Evolutionary conservation across 2,888 invertebrate species (phyloP).

Genomic region (Volucella bombylans): DNA sequence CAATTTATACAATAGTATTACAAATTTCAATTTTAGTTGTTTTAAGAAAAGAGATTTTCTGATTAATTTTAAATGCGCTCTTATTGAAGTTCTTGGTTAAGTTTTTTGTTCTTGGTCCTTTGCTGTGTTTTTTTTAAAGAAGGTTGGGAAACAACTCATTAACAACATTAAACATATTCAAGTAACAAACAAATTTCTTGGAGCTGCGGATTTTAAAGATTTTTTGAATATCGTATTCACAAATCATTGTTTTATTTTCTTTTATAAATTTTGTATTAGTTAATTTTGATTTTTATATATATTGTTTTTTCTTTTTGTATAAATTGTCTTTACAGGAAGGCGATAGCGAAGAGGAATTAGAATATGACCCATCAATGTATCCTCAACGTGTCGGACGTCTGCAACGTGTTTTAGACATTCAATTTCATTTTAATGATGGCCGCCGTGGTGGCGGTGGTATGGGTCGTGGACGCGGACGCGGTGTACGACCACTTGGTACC

Average conservation of each 20-base stretch:
- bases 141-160: too few species aligned
- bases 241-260: not conserved
- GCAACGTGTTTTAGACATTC: slow-evolving; percentile 92
- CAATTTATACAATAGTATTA: too few species aligned
- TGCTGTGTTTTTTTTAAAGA: too few species aligned
- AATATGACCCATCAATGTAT: slow-evolving; percentile 89
- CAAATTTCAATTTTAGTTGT: too few species aligned
- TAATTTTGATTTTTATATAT: not conserved
- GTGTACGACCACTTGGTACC: slow-evolving; percentile 77
- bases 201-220: too few species aligned
- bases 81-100: too few species aligned
- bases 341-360: slow-evolving; percentile 87
- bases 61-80: too few species aligned
- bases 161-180: too few species aligned
- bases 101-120: too few species aligned
- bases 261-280: not conserved
- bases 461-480: slow-evolving; percentile 85
- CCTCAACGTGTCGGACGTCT: slow-evolving; percentile 93
- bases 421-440: slow-evolving; percentile 92
- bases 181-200: too few species aligned
- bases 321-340: slow-evolving; percentile 57
- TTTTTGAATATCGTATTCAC: too few species aligned
- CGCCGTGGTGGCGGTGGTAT: slow-evolving; percentile 89
- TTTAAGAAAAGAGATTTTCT: too few species aligned
- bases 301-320: not conserved